Conservation (phyloP, 1,140 invertebrate species). For the Heliconius congener region DNA sequence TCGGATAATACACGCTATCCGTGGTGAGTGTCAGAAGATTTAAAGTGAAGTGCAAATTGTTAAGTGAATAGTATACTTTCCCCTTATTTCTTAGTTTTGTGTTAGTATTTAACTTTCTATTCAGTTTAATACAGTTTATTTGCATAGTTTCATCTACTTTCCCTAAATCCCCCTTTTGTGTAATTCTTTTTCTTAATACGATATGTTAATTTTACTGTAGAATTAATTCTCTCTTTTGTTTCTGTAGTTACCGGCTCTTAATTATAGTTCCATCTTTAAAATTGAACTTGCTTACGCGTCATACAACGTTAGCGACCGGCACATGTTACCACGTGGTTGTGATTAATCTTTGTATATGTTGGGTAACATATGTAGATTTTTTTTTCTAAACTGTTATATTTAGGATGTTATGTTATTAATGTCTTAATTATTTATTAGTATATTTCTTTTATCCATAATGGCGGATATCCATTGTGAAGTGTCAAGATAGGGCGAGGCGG, state of each 20-base stretch:
- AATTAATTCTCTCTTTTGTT: conserved; percentile 25
- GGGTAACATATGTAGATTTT: conserved; percentile 26
- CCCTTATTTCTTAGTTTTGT: conserved; percentile 27
- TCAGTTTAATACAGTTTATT: conserved; percentile 19
- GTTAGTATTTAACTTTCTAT: conserved; percentile 25
- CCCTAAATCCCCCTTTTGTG: conserved; percentile 14
- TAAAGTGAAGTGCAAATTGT: conserved; percentile 66
- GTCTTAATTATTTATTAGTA: background rate
- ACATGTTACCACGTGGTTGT: conserved; percentile 77
- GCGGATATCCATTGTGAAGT: conserved; percentile 78
- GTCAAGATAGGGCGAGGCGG: conserved; percentile 80
- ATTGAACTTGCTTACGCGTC: conserved; percentile 76
- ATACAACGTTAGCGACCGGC: conserved; percentile 61
- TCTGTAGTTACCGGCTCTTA: background rate
- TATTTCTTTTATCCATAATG: conserved; percentile 54
- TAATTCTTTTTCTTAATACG: conserved; percentile 7
- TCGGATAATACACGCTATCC: conserved; percentile 78
- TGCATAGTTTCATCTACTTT: conserved; percentile 1
- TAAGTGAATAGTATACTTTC: conserved; percentile 49
- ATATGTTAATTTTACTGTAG: background rate
- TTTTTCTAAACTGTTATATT: background rate
- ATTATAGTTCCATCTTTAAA: conserved; percentile 29
- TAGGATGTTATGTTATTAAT: background rate
- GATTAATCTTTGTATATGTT: conserved; percentile 37
- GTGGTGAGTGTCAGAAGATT: conserved; percentile 77